Evolutionary conservation across 1,140 invertebrate species (phyloP).

Genomic region (Coelopa frigida): DNA sequence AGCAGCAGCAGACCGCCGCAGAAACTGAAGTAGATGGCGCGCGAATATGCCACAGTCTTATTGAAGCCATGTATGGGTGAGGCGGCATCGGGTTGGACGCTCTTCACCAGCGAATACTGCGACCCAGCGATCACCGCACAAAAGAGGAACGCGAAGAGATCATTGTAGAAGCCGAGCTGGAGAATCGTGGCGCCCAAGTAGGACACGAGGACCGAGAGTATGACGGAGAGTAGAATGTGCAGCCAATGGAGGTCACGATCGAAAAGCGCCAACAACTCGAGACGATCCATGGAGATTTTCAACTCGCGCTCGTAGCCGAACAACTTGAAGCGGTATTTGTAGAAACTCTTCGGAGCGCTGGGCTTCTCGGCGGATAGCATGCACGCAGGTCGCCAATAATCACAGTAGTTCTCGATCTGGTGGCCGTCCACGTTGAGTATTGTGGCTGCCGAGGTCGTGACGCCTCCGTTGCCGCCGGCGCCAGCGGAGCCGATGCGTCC

Average conservation of each 20-base stretch:
- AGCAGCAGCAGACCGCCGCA: conserved; percentile 54
- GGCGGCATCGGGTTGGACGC: conserved; percentile 96
- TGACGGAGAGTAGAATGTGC: conserved; percentile 77
- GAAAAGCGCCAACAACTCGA: conserved; percentile 84
- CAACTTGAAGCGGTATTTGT: conserved; percentile 73
- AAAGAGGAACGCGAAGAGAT: conserved; percentile 89
- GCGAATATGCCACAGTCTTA: conserved; percentile 85
- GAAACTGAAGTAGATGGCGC: conserved; percentile 93
- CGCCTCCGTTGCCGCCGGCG: conserved; percentile 1
- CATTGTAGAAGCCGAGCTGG: conserved; percentile 78
- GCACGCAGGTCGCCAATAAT: conserved; percentile 38
- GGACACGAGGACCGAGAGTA: conserved; percentile 80
- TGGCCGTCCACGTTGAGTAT: conserved; percentile 37
- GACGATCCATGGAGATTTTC: conserved; percentile 82
- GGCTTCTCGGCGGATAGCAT: conserved; percentile 41
- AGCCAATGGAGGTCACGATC: conserved; percentile 83
- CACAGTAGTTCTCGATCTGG: conserved; percentile 34
- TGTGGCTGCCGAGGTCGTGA: conserved; percentile 13
- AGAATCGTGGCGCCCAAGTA: conserved; percentile 79
- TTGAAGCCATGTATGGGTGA: conserved; percentile 98
- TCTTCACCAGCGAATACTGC: conserved; percentile 96
- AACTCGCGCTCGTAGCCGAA: conserved; percentile 50
- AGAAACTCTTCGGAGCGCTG: conserved; percentile 66
- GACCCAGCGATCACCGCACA: conserved; percentile 95
- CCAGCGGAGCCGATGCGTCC: neutral